Evolutionary conservation across 2,888 invertebrate species (phyloP), one percentile per base, ranked within the genome.

Genomic region (Reticulitermes lucifugus): DNA sequence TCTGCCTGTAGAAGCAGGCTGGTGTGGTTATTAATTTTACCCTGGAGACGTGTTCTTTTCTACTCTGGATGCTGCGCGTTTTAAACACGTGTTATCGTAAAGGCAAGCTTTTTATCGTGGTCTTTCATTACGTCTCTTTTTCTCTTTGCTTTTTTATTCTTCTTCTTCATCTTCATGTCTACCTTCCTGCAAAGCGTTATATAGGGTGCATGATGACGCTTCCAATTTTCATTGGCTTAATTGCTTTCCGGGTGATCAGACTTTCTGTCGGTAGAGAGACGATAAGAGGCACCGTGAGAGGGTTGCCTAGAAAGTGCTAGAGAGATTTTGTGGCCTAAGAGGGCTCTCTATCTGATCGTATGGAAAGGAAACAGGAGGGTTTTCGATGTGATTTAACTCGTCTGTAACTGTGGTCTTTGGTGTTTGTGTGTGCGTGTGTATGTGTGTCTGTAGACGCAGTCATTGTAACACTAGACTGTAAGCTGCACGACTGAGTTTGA

Each of bases 151-250:
- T 35, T 77, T 77, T 46, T 77, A 43, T 35, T 41, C 4, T 9
- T 77, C 51, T 25, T 51, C 77, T 46, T n/a, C 60, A 2, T 60
- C 60, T 60, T 60, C 60, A 7, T 21, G 18, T 21, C 10, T 21
- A 18, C 79, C 14, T n/a, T n/a, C 60, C 25, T 25, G 9, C 65
- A 65, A n/a, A n/a, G 55, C 55, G 55, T 18, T 55, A 14, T 35
- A 25, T 41, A 79, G n/a, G 51, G 71, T 51, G 46, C 70, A 51
- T 70, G 83, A 73, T 83, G 83, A 83, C 83, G 46, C 83, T 71
- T 73, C 83, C 83, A 83, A 83, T 83, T 83, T 83, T 83, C 83
- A 83, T 83, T 46, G 73, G 43, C 73, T 83, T 83, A 83, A 83
- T 83, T 83, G 83, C 83, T 73, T 83, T 83, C 83, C 83, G 83